Base-by-base conservation (phyloP, 92 coral and sea anemone genomes). In the Galaxea fascicularis region DNA sequence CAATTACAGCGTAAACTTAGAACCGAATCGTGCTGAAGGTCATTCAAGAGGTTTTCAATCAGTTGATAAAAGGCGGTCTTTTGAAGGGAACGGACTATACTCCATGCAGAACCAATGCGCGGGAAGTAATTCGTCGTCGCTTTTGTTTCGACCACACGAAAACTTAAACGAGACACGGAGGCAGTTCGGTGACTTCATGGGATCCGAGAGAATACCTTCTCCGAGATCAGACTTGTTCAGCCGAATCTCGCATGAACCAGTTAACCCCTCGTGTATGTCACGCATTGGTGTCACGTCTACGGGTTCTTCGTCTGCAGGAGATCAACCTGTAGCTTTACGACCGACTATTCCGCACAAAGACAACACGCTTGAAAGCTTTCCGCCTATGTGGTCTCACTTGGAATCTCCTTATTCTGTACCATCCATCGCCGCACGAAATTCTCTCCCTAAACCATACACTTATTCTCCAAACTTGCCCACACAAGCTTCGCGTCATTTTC, bases 341-440 rank as follows among this genome's bases (percentile, higher is more conserved):
- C 24, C 86, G 10, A 39, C 16, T 70, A 11, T 71, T 70, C 67
- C 59, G 14, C 86, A 58, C 15, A 54, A 35, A 20, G 78, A 58
- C 14, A 73, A 39, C 65, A 28, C 46, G 17, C 47, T 44, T 54
- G 74, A 67, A 22, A 53, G 74, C 13, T 70, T 82, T 10, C 76
- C 88, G 3, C 93, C 93, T 22, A 66, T 85, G 4, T 90, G 93
- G 93, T 90, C 93, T n/a, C 93, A 87, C 60, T 79, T 90, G 30
- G 71, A 87, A 31, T 56, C 91, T 8, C 57, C 91, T 12, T 90
- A 87, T 52, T 74, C 87, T 26, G 31, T 59, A 47, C 44, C 74
- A 18, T 59, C 73, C 15, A 18, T 41, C 27, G 79, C 20, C 39
- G 41, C 82, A 0, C 47, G 66, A 26, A 56, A 24, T 53, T 29